Evolutionary conservation across 2,113 vertebrate species (phyloP).

Genomic region (Alouatta palliata): DNA sequence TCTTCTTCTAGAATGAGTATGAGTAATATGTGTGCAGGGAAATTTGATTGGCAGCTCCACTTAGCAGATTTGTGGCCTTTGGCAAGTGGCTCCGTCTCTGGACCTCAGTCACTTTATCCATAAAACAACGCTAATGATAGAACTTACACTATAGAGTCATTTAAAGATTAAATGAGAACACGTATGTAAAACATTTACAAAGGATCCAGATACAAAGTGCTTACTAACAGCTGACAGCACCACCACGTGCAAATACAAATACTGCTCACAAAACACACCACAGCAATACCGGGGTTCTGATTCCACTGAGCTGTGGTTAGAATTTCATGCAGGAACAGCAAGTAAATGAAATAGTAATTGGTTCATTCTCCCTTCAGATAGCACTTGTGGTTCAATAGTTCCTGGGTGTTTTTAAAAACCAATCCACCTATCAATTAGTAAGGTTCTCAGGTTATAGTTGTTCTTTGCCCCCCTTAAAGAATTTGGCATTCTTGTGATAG

Average conservation of each 20-base stretch:
- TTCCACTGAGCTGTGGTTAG: background rate
- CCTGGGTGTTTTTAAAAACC: background rate
- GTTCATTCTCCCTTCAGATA: background rate
- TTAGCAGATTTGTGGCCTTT: background rate
- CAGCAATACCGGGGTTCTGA: rapidly evolving
- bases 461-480: background rate
- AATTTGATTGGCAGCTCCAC: too few species aligned
- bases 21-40: rapidly evolving
- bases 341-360: rapidly evolving
- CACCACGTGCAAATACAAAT: rapidly evolving
- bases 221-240: too few species aligned
- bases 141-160: background rate
- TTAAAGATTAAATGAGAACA: background rate
- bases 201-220: rapidly evolving
- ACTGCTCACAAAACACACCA: background rate
- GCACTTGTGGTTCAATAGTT: background rate
- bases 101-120: background rate
- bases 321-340: background rate
- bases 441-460: background rate
- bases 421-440: background rate
- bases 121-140: background rate
- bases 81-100: background rate
- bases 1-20: background rate
- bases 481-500: background rate
- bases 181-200: rapidly evolving